Evolutionary conservation across 2,888 invertebrate genomes (phyloP).

Genomic region (Ashinkailepas kermadecensis): DNA sequence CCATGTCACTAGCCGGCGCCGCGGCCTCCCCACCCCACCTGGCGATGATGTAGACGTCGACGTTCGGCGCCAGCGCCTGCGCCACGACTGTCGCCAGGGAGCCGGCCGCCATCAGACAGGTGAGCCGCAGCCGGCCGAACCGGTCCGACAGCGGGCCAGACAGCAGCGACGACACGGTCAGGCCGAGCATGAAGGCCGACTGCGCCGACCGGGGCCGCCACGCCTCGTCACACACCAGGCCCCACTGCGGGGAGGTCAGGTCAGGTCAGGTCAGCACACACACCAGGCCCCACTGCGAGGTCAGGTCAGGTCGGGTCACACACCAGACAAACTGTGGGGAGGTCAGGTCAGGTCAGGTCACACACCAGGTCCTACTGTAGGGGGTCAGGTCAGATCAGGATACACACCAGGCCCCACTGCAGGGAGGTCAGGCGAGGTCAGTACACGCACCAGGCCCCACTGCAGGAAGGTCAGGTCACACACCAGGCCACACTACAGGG

Average conservation of each 20-base stretch:
- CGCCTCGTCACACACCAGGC: constrained; percentile 4
- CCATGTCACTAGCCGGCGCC: too few relatives aligned
- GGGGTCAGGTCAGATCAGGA: too few relatives aligned
- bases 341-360: too few relatives aligned
- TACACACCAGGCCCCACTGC: too few relatives aligned
- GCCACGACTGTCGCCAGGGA: not conserved
- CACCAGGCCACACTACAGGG: not conserved
- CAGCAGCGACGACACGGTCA: not conserved
- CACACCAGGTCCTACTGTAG: too few relatives aligned
- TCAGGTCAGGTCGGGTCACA: too few relatives aligned
- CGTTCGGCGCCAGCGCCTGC: not conserved
- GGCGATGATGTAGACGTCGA: constrained; percentile 6
- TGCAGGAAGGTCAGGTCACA: not conserved
- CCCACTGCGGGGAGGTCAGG: not conserved
- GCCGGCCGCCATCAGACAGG: not conserved
- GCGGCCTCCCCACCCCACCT: not conserved
- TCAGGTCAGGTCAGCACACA: too few relatives aligned
- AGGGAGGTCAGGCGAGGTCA: too few relatives aligned
- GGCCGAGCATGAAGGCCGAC: constrained; percentile 21
- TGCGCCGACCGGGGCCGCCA: constrained; percentile 18
- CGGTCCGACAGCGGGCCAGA: constrained; percentile 3
- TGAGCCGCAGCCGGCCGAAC: not conserved
- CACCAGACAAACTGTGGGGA: too few relatives aligned
- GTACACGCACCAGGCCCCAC: too few relatives aligned
- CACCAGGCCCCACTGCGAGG: too few relatives aligned